Evolutionary conservation across 2,888 invertebrate genomes (phyloP), one percentile per base, ranked within the genome.

Genomic region (Morinoia aosen): DNA sequence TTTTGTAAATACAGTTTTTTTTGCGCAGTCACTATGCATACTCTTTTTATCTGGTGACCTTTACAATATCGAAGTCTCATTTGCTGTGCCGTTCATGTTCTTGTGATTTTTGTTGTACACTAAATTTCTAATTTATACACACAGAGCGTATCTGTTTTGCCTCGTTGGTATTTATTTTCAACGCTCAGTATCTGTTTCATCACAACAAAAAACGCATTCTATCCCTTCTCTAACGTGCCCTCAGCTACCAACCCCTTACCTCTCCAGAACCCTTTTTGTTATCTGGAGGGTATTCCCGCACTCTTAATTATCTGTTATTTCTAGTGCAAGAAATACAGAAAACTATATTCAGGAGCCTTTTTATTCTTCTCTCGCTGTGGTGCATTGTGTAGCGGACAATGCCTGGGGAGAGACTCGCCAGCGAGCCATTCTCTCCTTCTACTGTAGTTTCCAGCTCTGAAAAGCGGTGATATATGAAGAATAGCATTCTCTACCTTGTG

Each of bases 281-380:
- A 10, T 76, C 8, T 33, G 33, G 19, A 10, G 76, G 76, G 33
- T 76, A 76, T 76, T 76, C 76, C 14, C 76, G 8, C 25, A 33
- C 76, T 76, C 76, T 76, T 76, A 76, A 76, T 76, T 76, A 25
- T 76, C 76, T 76, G 76, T 76, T 76, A 76, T 76, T 76, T 76
- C 76, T 76, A 33, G 33, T 76, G 76, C 76, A 2, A 76, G 76
- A 76, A 76, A 76, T 33, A 33, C 76, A 76, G 33, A 76, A 19
- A 33, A 19, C 76, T 76, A 76, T 25, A 16, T 76, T 76, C 33
- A 76, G 76, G 2, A 2, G 16, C 33, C 14, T 19, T 76, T 33
- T 76, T 76, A 33, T 76, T 76, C 19, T 76, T 76, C 25, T 33
- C 25, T 10, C 33, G 76, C 25, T 16, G 76, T 14, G 76, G 76